A percentile compares a stretch with the other conserved stretches of the same genome.
Conservation (phyloP, 92 coral and sea anemone species). For the Porites rus region DNA sequence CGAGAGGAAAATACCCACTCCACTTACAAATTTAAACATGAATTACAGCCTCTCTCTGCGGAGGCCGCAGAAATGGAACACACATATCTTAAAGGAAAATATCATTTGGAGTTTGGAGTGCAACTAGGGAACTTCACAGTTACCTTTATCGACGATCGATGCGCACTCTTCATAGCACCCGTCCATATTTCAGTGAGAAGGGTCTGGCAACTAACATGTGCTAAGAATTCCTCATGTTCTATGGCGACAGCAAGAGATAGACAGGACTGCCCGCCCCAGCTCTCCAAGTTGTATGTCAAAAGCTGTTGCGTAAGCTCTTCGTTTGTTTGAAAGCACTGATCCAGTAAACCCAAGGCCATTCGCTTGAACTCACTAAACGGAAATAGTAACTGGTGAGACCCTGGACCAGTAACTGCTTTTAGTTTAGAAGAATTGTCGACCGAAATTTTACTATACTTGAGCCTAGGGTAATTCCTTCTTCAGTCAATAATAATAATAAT, state of each 20-base stretch:
- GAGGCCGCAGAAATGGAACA: not conserved
- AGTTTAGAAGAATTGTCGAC: not conserved
- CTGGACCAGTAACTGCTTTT: not conserved
- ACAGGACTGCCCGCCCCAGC: constrained; percentile 88
- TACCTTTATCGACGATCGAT: constrained; percentile 76
- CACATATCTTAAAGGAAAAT: not conserved
- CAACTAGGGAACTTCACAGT: not conserved
- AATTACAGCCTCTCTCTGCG: too few species aligned
- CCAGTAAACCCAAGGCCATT: constrained; percentile 76
- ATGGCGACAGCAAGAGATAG: constrained; percentile 78
- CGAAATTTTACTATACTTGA: too few species aligned
- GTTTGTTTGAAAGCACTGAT: constrained; percentile 82
- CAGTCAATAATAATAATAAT: too few species aligned
- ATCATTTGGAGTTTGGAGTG: not conserved
- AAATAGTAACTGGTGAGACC: not conserved
- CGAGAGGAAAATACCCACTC: too few species aligned
- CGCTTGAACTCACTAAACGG: constrained; percentile 77
- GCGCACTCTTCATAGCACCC: constrained; percentile 80
- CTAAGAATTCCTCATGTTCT: constrained; percentile 84
- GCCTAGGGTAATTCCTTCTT: too few species aligned
- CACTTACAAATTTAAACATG: too few species aligned
- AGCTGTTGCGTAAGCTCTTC: constrained; percentile 78
- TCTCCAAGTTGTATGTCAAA: constrained; percentile 76
- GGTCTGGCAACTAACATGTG: constrained; percentile 85
- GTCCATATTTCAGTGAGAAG: constrained; percentile 91